A percentile compares a stretch with the other conserved stretches of the same genome.
These are phyloP conservation scores for Anser brachyrhynchus DNA, from an alignment of 2,113 vertebrate genomes.

Conservation along the genomic window DNA sequence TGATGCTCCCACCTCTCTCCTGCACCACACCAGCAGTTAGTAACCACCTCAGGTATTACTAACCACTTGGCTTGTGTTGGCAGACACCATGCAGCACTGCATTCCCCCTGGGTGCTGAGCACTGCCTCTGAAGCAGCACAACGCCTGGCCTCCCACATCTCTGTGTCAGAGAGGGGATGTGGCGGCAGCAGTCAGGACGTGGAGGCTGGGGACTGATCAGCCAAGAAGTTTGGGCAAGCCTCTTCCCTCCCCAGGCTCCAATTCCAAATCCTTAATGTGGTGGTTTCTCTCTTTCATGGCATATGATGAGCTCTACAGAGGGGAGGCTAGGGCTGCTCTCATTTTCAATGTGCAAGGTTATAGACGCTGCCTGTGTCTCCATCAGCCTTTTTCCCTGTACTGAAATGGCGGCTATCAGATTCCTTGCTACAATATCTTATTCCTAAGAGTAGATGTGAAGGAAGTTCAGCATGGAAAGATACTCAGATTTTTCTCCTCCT, in stretches of 20 bases:
- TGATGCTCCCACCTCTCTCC: background rate
- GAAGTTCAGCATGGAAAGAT: background rate
- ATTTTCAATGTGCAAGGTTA: background rate
- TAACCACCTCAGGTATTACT: background rate
- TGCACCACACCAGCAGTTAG: background rate
- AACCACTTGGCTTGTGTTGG: background rate
- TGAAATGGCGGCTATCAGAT: background rate
- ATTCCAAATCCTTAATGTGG: background rate
- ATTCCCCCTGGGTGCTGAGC: background rate
- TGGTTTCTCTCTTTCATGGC: fast-evolving
- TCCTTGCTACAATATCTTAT: background rate
- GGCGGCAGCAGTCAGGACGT: fast-evolving
- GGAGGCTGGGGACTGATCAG: background rate
- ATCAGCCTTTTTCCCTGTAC: background rate
- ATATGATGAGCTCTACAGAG: fast-evolving
- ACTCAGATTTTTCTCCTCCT: background rate
- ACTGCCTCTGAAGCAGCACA: background rate
- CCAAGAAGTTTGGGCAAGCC: background rate
- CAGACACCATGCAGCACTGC: fast-evolving
- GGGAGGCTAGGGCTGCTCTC: background rate
- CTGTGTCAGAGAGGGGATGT: background rate
- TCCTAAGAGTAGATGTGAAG: background rate
- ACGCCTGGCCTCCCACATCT: background rate
- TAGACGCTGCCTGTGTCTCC: background rate
- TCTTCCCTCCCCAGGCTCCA: background rate